Evolutionary conservation across 2,888 invertebrate genomes (phyloP).

Genomic region (Acleris emargana): DNA sequence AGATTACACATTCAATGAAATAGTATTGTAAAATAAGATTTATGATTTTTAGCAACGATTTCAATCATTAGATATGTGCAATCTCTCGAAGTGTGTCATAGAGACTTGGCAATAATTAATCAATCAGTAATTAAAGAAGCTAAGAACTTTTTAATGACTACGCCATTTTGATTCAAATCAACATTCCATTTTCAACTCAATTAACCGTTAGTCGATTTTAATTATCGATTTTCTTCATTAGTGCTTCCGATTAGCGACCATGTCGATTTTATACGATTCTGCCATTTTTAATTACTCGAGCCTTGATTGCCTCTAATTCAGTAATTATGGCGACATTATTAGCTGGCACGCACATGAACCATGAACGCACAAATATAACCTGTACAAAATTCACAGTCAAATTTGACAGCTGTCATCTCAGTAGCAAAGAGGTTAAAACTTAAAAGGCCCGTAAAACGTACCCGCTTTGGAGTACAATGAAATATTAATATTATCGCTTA

Average conservation of each 20-base stretch:
- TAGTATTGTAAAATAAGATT: too few relatives aligned
- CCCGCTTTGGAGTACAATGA: too few relatives aligned
- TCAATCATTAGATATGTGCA: too few relatives aligned
- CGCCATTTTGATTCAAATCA: slow-evolving; percentile 32
- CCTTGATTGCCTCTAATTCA: slow-evolving; percentile 61
- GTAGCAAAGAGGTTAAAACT: too few relatives aligned
- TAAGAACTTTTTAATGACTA: slow-evolving; percentile 20
- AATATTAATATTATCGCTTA: too few relatives aligned
- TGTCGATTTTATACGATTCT: slow-evolving; percentile 75
- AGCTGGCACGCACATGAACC: slow-evolving; percentile 26
- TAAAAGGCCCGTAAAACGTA: too few relatives aligned
- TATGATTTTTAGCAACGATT: too few relatives aligned
- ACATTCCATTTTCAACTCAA: slow-evolving; percentile 79
- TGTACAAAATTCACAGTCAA: neutral
- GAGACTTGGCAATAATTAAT: neutral
- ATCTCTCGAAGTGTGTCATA: neutral
- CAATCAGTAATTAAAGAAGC: neutral
- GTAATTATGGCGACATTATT: slow-evolving; percentile 67
- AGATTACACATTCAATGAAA: too few relatives aligned
- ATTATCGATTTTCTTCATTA: slow-evolving; percentile 79
- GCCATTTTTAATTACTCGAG: slow-evolving; percentile 70
- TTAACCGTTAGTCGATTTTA: slow-evolving; percentile 74
- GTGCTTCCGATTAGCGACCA: slow-evolving; percentile 78
- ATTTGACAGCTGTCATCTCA: too few relatives aligned
- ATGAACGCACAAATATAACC: neutral